Percentiles rank a stretch among this genome's conserved stretches.
These are phyloP conservation scores for Chaetodon auriga DNA, from an alignment of 2,113 vertebrate species.

Conservation along the genomic window DNA sequence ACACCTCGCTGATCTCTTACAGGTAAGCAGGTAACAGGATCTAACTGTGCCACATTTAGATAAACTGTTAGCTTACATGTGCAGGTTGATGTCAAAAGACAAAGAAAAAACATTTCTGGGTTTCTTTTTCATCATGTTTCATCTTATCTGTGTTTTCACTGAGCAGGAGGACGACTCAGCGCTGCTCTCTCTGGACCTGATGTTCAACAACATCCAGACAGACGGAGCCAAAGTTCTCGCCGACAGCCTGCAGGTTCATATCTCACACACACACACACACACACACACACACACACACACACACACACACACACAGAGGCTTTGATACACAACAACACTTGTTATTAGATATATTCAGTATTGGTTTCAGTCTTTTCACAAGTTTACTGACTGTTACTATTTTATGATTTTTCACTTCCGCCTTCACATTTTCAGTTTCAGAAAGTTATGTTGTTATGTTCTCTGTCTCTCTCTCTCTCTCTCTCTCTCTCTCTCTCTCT, in stretches of 20 bases:
- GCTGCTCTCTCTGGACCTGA: conserved; percentile 89
- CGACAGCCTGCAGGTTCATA: conserved; percentile 80
- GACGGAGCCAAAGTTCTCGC: conserved; percentile 88
- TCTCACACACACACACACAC: not conserved
- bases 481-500: not conserved
- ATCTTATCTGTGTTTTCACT: not conserved
- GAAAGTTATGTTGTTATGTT: not conserved
- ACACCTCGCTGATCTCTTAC: conserved; percentile 71
- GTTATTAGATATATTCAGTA: too few relatives aligned
- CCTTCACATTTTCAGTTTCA: too few relatives aligned
- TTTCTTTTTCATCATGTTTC: not conserved
- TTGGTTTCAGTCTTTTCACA: too few relatives aligned
- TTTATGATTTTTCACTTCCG: too few relatives aligned
- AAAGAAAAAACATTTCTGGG: too few relatives aligned
- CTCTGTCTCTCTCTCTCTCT: not conserved
- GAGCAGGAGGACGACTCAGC: conserved; percentile 80
- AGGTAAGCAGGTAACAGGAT: conserved; percentile 31
- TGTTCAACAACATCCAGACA: conserved; percentile 89
- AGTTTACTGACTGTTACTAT: too few relatives aligned
- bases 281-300: too few relatives aligned
- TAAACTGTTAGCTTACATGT: not conserved
- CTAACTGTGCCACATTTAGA: not conserved
- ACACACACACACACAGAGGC: too few relatives aligned
- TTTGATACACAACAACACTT: not conserved
- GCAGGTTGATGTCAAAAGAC: not conserved